These are phyloP conservation scores for Trichechus manatus DNA, from an alignment of 2,113 vertebrate genomes.

Conservation along the genomic window DNA sequence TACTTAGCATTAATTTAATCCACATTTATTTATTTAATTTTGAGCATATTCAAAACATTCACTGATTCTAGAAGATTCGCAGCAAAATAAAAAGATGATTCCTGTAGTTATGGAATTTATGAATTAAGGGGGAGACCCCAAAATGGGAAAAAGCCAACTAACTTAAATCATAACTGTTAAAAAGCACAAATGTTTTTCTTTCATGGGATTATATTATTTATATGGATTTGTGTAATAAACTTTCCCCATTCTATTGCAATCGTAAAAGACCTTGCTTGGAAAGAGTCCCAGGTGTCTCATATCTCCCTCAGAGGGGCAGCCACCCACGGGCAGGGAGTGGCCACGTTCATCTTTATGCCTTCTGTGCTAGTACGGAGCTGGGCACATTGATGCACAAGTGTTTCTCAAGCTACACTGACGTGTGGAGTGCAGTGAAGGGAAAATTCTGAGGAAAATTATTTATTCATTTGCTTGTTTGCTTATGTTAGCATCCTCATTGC, in stretches of 20 bases:
- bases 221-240: background rate
- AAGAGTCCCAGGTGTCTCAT: background rate
- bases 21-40: conserved; percentile 31
- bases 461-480: background rate
- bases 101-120: background rate
- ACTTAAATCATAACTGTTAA: conserved; percentile 10
- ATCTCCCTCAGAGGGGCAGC: background rate
- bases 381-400: background rate
- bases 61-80: background rate
- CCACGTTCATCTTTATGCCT: background rate
- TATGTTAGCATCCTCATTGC: background rate
- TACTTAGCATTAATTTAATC: conserved; percentile 5
- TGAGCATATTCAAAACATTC: conserved; percentile 33
- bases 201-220: background rate
- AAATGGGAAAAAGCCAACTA: conserved; percentile 35
- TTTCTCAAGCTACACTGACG: conserved; percentile 4
- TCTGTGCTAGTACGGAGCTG: too few species aligned
- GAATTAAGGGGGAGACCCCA: background rate
- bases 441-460: background rate
- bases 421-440: background rate
- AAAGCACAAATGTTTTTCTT: background rate
- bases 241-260: background rate
- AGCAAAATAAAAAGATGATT: conserved; percentile 37
- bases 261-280: background rate
- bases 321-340: background rate